These are phyloP conservation scores for Micropoecilia bifurca DNA, from an alignment of 2,797 vertebrate species.

Conservation along the genomic window DNA sequence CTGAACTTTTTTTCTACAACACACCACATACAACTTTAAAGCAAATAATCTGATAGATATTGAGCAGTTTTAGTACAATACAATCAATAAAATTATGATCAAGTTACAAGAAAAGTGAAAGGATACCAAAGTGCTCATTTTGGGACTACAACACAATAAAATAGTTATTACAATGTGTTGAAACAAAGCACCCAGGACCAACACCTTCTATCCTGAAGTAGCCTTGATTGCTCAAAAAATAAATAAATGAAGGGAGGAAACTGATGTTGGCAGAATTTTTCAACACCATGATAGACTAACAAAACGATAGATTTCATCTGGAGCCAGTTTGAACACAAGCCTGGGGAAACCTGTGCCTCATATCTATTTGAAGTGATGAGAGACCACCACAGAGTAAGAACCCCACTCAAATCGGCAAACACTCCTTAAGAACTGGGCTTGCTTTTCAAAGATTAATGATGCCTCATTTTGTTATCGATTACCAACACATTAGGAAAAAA, in stretches of 20 bases:
- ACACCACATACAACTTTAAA: not conserved
- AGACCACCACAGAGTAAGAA: conserved; percentile 13
- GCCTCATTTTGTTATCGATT: conserved; percentile 76
- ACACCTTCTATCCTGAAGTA: not conserved
- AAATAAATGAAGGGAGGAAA: not conserved
- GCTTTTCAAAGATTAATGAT: conserved; percentile 74
- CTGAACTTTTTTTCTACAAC: not conserved
- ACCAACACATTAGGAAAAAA: conserved; percentile 71
- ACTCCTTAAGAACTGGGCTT: conserved; percentile 46
- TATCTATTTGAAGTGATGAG: conserved; percentile 31
- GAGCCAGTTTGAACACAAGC: not conserved
- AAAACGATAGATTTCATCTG: not conserved
- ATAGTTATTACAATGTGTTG: not conserved
- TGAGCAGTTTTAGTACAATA: not conserved
- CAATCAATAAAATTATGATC: not conserved
- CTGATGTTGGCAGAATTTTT: not conserved
- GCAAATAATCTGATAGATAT: not conserved
- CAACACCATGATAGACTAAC: not conserved
- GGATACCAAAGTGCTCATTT: not conserved
- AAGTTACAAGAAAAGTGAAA: not conserved
- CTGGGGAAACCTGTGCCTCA: conserved; percentile 24
- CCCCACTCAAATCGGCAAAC: conserved; percentile 39
- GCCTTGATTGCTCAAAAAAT: not conserved
- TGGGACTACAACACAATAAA: not conserved
- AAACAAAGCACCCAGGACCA: not conserved